Evolutionary conservation across 1,140 invertebrate species (phyloP), one percentile per base, ranked within the genome.

Genomic region (Trachymyrmex septentrionalis): DNA sequence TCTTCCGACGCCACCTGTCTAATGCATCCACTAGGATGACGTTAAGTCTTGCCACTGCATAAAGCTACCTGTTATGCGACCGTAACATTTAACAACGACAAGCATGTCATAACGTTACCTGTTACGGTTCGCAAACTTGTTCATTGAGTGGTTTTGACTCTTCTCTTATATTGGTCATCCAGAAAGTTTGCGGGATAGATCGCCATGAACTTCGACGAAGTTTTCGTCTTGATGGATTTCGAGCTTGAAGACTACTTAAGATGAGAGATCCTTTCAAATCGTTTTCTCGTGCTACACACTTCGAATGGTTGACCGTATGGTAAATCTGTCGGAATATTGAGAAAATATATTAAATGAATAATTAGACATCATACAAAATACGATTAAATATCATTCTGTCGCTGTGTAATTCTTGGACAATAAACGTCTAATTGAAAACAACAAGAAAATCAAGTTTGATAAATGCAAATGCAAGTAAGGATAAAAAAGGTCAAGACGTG

Each of bases 201-300:
- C 73, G 80, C 69, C 21, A 27, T 80, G n/a, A 90, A 90, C 75
- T 90, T 85, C 27, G 78, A 14, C n/a, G 38, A 89, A 90, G 86
- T 90, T 90, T 78, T 89, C 85, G 88, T 87, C 73, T 87, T 80
- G 76, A 90, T 71, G 78, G 63, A 87, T 66, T 53, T 57, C 66
- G 69, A 90, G 55, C 64, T 87, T 71, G 85, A 90, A 90, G 86
- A 80, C 61, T 71, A 78, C 57, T 90, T 87, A 87, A 71, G 85
- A 75, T 82, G 64, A 38, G n/a, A 87, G 53, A 87, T 85, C 38
- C 44, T 61, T 69, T 38, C 73, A 75, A 87, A 55, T 72, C 21
- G 21, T 72, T 59, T 67, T 53, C 27, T 55, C 64, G 69, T 44
- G 38, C 10, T 44, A 14, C 16, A 55, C 55, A 19, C 30, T 55